A percentile compares a stretch with the other conserved stretches of the same genome.
phyloP scores from a whole-genome alignment of 2,797 vertebrate species.

The Sphaeramia orbicularis region DNA sequence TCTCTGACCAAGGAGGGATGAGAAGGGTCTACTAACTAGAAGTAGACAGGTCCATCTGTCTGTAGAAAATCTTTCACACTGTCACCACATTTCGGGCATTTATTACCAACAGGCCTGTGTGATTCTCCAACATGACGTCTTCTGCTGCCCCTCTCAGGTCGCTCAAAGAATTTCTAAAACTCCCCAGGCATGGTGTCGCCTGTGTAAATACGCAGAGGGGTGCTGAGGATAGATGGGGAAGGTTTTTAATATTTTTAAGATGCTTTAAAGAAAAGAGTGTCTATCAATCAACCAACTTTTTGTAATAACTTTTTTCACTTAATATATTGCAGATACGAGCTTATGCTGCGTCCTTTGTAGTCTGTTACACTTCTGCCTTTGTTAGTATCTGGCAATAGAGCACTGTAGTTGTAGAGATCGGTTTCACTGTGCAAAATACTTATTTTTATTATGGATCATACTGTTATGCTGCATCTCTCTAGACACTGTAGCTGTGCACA shows the following conservation, averaged over 20 bases:
- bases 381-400: constrained; percentile 4
- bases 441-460: constrained; percentile 31
- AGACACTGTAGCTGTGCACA: constrained; percentile 55
- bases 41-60: constrained; percentile 45
- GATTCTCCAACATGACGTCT: constrained; percentile 46
- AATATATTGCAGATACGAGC: constrained; percentile 42
- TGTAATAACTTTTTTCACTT: constrained; percentile 44
- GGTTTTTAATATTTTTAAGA: constrained; percentile 48
- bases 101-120: constrained; percentile 31
- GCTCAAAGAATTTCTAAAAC: constrained; percentile 21
- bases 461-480: constrained; percentile 63
- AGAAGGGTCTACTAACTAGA: constrained; percentile 47
- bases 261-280: constrained; percentile 44
- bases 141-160: constrained; percentile 33
- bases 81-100: constrained; percentile 71
- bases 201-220: constrained; percentile 24
- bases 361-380: constrained; percentile 34
- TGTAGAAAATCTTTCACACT: constrained; percentile 61
- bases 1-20: constrained; percentile 29
- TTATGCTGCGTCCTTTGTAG: constrained; percentile 37
- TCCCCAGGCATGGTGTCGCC: constrained; percentile 24
- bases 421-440: constrained; percentile 33
- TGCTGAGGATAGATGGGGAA: constrained; percentile 35
- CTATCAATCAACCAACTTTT: constrained; percentile 49
- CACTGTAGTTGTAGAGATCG: constrained; percentile 30